A percentile compares a stretch with the other conserved stretches of the same genome.
Evolutionary conservation across 2,888 invertebrate genomes (phyloP).

Genomic region (Drosophila longiperda): DNA sequence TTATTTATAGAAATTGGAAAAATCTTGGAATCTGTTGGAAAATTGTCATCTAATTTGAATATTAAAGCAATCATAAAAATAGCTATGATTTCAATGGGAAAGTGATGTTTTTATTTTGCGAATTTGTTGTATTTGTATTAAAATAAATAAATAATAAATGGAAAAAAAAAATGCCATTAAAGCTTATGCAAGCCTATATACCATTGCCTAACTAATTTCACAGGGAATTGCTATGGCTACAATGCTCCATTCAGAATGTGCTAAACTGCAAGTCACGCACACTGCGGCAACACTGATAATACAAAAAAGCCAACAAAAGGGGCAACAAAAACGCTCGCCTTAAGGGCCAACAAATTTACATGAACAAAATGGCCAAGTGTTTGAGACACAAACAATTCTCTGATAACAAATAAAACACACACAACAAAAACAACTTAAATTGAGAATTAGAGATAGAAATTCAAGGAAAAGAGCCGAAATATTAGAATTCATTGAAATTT

Average conservation of each 20-base stretch:
- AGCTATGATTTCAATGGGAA: background rate
- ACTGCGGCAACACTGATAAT: conserved; percentile 13
- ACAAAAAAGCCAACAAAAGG: conserved; percentile 2
- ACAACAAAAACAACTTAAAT: conserved; percentile 33
- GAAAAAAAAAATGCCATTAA: background rate
- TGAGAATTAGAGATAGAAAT: background rate
- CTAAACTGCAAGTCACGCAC: conserved; percentile 41
- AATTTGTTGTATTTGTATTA: background rate
- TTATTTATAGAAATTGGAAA: background rate
- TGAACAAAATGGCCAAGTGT: conserved; percentile 43
- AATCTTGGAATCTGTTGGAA: background rate
- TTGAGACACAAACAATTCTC: conserved; percentile 17
- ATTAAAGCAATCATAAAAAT: background rate
- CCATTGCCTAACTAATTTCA: too few relatives aligned
- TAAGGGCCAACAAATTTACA: conserved; percentile 57
- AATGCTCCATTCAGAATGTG: conserved; percentile 3
- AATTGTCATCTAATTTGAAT: background rate
- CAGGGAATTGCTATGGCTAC: background rate
- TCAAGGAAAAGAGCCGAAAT: conserved; percentile 12
- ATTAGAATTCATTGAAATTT: conserved; percentile 8
- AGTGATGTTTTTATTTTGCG: background rate
- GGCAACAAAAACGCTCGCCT: conserved; percentile 44
- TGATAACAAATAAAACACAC: conserved; percentile 21
- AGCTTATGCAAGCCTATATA: background rate
- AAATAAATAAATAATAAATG: background rate